Evolutionary conservation across 2,888 invertebrate genomes (phyloP), one percentile per base, ranked within the genome.

Genomic region (Sclerodermus sp.): DNA sequence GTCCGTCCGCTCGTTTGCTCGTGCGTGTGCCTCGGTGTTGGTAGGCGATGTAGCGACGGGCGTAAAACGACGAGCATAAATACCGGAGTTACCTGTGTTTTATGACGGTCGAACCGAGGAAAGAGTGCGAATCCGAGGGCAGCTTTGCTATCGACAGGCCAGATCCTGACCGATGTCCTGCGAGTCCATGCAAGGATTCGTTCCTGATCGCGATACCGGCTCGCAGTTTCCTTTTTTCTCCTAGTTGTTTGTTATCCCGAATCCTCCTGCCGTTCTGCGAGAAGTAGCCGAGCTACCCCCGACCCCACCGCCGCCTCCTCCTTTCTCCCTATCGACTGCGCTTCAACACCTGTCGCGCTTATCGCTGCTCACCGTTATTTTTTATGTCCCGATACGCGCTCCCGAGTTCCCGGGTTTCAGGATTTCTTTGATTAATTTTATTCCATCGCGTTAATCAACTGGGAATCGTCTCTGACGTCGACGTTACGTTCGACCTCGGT

Each of bases 81-180:
- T 77, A 76, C 71, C 65, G 74, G 76, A 68, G 73, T 77, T 77
- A 77, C 71, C 74, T 69, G 70, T 75, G 75, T 77, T 77, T 77
- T 77, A 77, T 72, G 74, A 70, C 67, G 61, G 58, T 55, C 48
- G 58, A 56, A 49, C 49, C 52, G 59, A 60, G 58, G 57, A 31
- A 50, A 57, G 51, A 43, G 53, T 53, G 64, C 51, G 60, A 64
- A 68, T 71, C 65, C 66, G 62, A 57, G 63, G 62, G 55, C 53
- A 57, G 34, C 60, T 59, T 41, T 52, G 55, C 62, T 73, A 75
- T 76, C 74, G 75, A 76, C 74, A 74, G 67, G 16, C 60, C 64
- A 66, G 71, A 76, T 76, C 75, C 75, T 76, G 75, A 76, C 71
- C 71, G 70, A 74, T 74, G 74, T 68, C 58, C 70, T 66, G 34